These are phyloP conservation scores for Stercorarius parasiticus DNA, from an alignment of 2,113 vertebrate genomes.

Conservation along the genomic window DNA sequence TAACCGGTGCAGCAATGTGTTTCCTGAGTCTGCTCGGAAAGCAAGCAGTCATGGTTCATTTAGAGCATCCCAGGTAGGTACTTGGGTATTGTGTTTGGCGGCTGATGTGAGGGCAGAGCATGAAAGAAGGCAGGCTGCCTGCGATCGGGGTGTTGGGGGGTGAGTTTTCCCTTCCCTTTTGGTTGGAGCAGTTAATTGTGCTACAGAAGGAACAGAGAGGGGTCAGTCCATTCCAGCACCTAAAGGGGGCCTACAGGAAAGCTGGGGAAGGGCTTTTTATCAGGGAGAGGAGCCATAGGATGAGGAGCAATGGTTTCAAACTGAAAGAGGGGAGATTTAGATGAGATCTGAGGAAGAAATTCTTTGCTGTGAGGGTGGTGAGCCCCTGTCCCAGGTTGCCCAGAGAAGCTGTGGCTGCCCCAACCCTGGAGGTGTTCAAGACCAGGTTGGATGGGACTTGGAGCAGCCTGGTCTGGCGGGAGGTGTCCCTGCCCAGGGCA, in stretches of 20 bases:
- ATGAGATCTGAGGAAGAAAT: not conserved
- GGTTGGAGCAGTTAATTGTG: not conserved
- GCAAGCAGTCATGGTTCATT: not conserved
- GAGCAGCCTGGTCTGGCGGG: too few relatives aligned
- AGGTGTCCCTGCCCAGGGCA: too few relatives aligned
- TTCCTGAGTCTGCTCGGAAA: not conserved
- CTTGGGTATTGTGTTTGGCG: rapidly evolving
- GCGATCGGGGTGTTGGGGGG: rapidly evolving
- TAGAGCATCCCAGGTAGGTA: not conserved
- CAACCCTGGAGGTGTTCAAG: too few relatives aligned
- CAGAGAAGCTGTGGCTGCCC: too few relatives aligned
- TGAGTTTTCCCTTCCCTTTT: not conserved
- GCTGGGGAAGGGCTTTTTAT: not conserved
- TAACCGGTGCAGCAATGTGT: not conserved
- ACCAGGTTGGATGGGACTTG: too few relatives aligned
- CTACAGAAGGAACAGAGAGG: not conserved
- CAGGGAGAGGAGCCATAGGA: too few relatives aligned
- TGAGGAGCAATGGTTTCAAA: not conserved
- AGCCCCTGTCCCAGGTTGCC: too few relatives aligned
- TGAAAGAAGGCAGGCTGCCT: not conserved
- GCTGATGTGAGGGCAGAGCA: rapidly evolving
- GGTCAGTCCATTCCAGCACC: not conserved
- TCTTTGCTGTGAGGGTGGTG: too few relatives aligned
- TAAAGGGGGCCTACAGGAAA: not conserved
- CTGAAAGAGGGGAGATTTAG: not conserved